Evolutionary conservation across 2,888 invertebrate genomes (phyloP).

Genomic region (Drosophila acutilabella): DNA sequence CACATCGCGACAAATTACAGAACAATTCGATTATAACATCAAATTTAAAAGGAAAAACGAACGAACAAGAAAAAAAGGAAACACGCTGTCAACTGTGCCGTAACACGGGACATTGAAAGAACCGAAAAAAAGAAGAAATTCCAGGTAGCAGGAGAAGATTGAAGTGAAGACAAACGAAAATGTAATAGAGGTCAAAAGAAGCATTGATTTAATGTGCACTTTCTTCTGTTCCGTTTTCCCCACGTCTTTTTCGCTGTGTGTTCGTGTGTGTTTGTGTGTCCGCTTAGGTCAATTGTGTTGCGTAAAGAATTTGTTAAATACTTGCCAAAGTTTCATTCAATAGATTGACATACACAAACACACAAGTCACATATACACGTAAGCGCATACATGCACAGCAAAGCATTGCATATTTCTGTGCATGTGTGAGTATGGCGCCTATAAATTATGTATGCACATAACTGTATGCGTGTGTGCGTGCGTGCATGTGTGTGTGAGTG

Average conservation of each 20-base stretch:
- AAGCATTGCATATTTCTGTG: constrained; percentile 5
- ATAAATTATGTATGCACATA: constrained; percentile 39
- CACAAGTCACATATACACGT: neutral
- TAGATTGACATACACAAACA: constrained; percentile 37
- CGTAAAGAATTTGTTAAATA: constrained; percentile 68
- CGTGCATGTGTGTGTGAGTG: constrained; percentile 37
- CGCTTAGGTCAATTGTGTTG: constrained; percentile 47
- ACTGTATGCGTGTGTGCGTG: constrained; percentile 34
- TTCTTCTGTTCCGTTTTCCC: constrained; percentile 54
- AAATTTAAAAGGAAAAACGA: constrained; percentile 18
- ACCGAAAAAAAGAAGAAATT: constrained; percentile 29
- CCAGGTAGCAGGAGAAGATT: constrained; percentile 45
- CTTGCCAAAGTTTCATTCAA: constrained; percentile 57
- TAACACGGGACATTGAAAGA: constrained; percentile 69
- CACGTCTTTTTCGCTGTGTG: constrained; percentile 35
- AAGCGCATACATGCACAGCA: too few relatives aligned
- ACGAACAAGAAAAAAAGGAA: constrained; percentile 28
- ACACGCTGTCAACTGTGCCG: constrained; percentile 68
- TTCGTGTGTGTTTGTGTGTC: constrained; percentile 24
- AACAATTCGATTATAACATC: constrained; percentile 23
- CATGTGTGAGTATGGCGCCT: constrained; percentile 28
- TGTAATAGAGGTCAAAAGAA: constrained; percentile 82
- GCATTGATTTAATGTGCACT: constrained; percentile 80
- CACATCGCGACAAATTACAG: constrained; percentile 32
- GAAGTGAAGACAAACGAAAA: constrained; percentile 58